These are phyloP conservation scores for Bolborhynchus lineola DNA, from an alignment of 2,113 vertebrate genomes.

Conservation along the genomic window DNA sequence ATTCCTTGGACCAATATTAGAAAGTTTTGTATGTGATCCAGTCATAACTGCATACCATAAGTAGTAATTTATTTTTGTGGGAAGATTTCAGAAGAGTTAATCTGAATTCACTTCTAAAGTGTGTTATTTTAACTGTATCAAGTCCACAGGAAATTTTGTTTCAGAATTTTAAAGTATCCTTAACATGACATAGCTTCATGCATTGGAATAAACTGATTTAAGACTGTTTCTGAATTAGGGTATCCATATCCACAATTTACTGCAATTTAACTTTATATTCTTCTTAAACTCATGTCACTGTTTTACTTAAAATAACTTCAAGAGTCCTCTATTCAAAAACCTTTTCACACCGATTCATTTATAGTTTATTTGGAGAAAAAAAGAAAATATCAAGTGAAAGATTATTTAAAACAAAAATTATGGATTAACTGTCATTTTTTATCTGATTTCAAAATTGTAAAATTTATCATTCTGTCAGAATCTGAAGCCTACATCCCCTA, in stretches of 20 bases:
- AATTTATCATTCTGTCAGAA: not conserved
- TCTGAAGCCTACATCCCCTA: not conserved
- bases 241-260: not conserved
- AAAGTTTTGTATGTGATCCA: not conserved
- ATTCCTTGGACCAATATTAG: not conserved
- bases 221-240: not conserved
- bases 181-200: not conserved
- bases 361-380: not conserved
- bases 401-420: not conserved
- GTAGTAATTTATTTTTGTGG: not conserved
- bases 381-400: not conserved
- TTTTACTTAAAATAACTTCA: not conserved
- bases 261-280: not conserved
- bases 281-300: not conserved
- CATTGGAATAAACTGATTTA: not conserved
- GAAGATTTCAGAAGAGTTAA: not conserved
- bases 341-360: not conserved
- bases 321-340: not conserved
- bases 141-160: not conserved
- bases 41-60: not conserved
- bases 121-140: not conserved
- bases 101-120: not conserved
- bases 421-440: not conserved
- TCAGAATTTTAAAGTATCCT: not conserved
- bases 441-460: not conserved